phyloP scores from a whole-genome alignment of 1,140 invertebrate species.

The Drosophila albomicans region DNA sequence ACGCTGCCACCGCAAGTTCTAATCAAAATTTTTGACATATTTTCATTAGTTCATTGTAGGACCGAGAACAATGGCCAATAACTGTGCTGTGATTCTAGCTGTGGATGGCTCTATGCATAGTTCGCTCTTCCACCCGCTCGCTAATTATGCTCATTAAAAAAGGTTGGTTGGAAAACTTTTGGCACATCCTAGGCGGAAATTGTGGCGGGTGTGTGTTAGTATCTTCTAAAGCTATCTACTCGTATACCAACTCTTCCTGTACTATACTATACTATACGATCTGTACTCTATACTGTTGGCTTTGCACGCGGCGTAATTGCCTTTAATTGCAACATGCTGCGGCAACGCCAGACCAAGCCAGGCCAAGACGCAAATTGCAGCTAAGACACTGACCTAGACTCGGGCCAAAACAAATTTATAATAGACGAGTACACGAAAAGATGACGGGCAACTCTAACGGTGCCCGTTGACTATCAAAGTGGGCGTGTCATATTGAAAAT shows the following conservation, averaged over 20 bases:
- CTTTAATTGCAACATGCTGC: conserved; percentile 68
- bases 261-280: not conserved
- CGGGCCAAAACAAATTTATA: conserved; percentile 63
- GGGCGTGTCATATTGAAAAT: conserved; percentile 45
- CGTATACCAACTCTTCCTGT: conserved; percentile 38
- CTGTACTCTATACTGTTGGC: not conserved
- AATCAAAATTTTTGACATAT: conserved; percentile 64
- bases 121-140: conserved; percentile 12
- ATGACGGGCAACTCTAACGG: conserved; percentile 53
- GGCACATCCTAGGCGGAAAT: conserved; percentile 80
- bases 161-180: conserved; percentile 51
- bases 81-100: conserved; percentile 46
- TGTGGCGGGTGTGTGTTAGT: conserved; percentile 49
- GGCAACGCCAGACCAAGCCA: conserved; percentile 1
- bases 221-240: conserved; percentile 21
- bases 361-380: conserved; percentile 63
- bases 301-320: conserved; percentile 63
- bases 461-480: conserved; percentile 10
- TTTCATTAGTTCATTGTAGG: conserved; percentile 29
- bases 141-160: conserved; percentile 81
- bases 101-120: conserved; percentile 22
- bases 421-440: conserved; percentile 38
- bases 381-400: conserved; percentile 83
- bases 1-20: conserved; percentile 18
- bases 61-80: conserved; percentile 77